These are phyloP conservation scores for Drosophila subquinaria DNA, from an alignment of 2,888 invertebrate genomes.

Conservation along the genomic window DNA sequence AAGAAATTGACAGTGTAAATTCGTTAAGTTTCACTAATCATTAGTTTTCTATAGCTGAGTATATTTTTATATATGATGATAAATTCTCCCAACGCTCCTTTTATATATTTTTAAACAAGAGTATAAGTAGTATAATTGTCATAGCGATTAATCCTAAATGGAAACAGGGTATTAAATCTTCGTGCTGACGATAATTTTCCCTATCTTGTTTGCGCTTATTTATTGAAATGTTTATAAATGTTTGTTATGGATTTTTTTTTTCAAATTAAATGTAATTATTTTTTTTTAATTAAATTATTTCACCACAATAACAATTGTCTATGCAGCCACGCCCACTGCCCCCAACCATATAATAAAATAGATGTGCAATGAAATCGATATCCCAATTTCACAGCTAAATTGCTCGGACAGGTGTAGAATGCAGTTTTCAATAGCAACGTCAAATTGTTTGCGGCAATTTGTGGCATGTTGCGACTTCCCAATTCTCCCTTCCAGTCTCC, in stretches of 20 bases:
- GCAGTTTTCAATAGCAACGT: conserved; percentile 18
- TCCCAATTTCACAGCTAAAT: conserved; percentile 17
- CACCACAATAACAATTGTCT: neutral
- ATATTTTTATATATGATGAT: too few relatives aligned
- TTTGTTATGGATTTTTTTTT: conserved; percentile 29
- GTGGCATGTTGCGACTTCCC: conserved; percentile 32
- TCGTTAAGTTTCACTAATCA: too few relatives aligned
- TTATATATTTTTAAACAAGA: neutral
- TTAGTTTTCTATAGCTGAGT: too few relatives aligned
- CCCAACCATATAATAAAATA: neutral
- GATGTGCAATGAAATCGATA: conserved; percentile 22
- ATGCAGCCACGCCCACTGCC: conserved; percentile 1
- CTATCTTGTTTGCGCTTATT: conserved; percentile 36
- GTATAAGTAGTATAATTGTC: too few relatives aligned
- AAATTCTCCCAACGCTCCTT: too few relatives aligned
- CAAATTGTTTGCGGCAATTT: conserved; percentile 25
- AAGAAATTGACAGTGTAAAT: too few relatives aligned
- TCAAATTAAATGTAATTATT: conserved; percentile 55
- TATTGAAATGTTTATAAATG: conserved; percentile 58
- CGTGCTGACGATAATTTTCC: neutral
- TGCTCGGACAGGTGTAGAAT: conserved; percentile 28
- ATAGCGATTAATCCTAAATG: neutral
- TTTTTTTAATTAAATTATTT: conserved; percentile 26
- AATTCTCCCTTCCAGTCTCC: too few relatives aligned
- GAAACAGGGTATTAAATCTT: neutral